phyloP scores from a whole-genome alignment of 1,140 invertebrate genomes.

The Drosophila parvula region DNA sequence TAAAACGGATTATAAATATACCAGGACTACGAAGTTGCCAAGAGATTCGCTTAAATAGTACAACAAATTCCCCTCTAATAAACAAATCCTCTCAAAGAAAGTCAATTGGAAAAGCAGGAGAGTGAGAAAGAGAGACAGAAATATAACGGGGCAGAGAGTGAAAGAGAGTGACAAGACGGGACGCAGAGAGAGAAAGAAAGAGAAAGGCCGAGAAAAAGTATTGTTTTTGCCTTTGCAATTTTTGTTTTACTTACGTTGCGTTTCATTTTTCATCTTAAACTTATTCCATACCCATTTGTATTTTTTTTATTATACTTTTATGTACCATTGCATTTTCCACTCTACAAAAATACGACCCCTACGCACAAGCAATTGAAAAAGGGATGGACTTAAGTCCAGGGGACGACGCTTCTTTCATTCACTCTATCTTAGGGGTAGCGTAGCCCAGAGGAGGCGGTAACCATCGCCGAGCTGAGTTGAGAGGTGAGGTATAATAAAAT shows the following conservation, averaged over 20 bases:
- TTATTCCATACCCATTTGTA: not conserved
- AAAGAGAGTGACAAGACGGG: not conserved
- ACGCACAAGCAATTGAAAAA: constrained; percentile 15
- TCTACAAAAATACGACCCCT: constrained; percentile 33
- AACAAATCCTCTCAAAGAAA: not conserved
- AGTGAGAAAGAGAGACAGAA: not conserved
- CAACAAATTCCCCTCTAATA: not conserved
- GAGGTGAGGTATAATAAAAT: constrained; percentile 43
- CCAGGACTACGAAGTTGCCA: not conserved
- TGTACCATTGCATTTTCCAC: constrained; percentile 2
- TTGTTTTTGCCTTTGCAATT: constrained; percentile 19
- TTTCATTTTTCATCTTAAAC: constrained; percentile 16
- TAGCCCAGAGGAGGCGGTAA: constrained; percentile 30
- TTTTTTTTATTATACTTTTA: constrained; percentile 8
- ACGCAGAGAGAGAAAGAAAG: not conserved
- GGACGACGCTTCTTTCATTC: constrained; percentile 31
- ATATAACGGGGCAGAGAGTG: not conserved
- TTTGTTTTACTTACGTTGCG: constrained; percentile 17
- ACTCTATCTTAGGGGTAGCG: constrained; percentile 50
- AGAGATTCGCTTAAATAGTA: not conserved
- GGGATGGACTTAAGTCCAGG: constrained; percentile 39
- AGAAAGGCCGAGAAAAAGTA: not conserved
- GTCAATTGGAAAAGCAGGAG: not conserved
- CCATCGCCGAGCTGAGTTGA: constrained; percentile 38
- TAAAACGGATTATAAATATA: no score